These are phyloP conservation scores for Muntiacus muntjak DNA, from an alignment of 2,113 vertebrate genomes.

Conservation along the genomic window DNA sequence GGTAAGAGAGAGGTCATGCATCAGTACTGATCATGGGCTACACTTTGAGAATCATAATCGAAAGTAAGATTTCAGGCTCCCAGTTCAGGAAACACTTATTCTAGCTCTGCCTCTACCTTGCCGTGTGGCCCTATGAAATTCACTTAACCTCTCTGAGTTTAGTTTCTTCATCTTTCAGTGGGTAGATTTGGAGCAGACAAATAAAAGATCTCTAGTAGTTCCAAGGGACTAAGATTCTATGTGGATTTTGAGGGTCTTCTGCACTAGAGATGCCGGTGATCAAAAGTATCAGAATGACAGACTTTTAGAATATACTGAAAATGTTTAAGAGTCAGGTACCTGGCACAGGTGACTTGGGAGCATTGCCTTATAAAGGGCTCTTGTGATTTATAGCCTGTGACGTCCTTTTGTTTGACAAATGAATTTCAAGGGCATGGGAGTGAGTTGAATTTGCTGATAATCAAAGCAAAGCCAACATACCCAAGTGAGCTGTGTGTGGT, in stretches of 20 bases:
- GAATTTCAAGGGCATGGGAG: conserved; percentile 42
- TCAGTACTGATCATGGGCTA: not conserved
- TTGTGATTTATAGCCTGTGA: not conserved
- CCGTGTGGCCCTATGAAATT: not conserved
- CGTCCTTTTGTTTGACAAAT: conserved; percentile 58
- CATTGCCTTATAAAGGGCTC: conserved; percentile 24
- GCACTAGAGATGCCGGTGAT: not conserved
- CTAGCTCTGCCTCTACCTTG: not conserved
- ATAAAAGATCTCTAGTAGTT: not conserved
- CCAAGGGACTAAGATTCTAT: not conserved
- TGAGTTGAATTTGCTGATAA: conserved; percentile 56
- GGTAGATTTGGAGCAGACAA: not conserved
- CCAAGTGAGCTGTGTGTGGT: conserved; percentile 39
- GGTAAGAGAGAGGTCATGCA: not conserved
- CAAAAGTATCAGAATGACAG: not conserved
- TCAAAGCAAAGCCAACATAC: conserved; percentile 34
- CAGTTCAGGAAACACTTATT: not conserved
- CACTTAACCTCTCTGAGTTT: not conserved
- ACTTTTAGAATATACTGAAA: conserved; percentile 10
- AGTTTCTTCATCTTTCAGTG: not conserved
- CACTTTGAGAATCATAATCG: not conserved
- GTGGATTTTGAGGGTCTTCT: not conserved
- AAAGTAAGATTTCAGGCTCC: not conserved
- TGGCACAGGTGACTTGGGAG: not conserved
- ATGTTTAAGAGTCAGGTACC: not conserved